Evolutionary conservation across 2,113 vertebrate genomes (phyloP), one percentile per base, ranked within the genome.

Genomic region (Nothoprocta pentlandii): DNA sequence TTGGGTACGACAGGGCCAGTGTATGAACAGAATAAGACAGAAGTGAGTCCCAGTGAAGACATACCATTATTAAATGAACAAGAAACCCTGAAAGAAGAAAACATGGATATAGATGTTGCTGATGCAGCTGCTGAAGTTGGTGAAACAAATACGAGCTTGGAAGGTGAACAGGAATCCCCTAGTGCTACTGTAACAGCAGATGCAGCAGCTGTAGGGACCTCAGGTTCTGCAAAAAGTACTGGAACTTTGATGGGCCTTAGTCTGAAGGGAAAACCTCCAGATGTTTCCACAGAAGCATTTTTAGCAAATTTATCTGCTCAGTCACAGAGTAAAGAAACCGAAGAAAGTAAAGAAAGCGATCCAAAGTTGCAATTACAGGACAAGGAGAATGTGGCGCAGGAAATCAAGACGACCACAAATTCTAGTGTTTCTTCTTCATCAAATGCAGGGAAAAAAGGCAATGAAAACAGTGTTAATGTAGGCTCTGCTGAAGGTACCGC

Each of bases 251-350:
- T 94, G 10, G 95, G 84, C 6, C 94, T 99, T 82, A 99, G 98
- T 96, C 98, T 99, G 74, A 99, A 98, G 96, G 99, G 99, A 92
- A 99, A 99, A 95, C 99, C 99, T 85, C 98, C 98, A 92, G 99
- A 99, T 97, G 98, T 99, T 94, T 99, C 99, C 47, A 99, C 99
- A 39, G 99, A 99, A 94, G 98, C 97, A 6, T 99, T 99, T 97
- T 98, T 99, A 95, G 97, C 98, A 53, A 98, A 98, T 93, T 91
- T 99, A 81, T 97, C 98, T 34, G 71, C 97, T 88, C 92, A 97
- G 77, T 97, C 97, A 62, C 97, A 98, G 64, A 97, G 87, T 73
- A 97, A 97, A 79, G 98, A 98, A 96, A 96, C 87, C 32, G 94
- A 94, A 85, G 96, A 97, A 47, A 88, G 80, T 93, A 96, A 97